Evolutionary conservation across 1,140 invertebrate genomes (phyloP).

Genomic region (Sipha flava): DNA sequence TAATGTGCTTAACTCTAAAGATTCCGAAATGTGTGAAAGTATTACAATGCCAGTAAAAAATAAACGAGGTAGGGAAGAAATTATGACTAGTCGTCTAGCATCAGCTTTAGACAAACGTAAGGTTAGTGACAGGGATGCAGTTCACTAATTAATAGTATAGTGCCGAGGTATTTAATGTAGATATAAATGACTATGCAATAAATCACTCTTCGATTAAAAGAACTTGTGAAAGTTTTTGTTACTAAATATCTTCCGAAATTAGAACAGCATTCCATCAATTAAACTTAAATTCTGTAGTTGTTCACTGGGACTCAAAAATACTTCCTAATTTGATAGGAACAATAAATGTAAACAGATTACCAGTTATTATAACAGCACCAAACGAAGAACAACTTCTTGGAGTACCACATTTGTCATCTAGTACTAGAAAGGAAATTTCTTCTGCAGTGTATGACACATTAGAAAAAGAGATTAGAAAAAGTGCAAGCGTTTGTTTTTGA

Average conservation of each 20-base stretch:
- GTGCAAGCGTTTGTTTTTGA: constrained; percentile 35
- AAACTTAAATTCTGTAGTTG: constrained; percentile 12
- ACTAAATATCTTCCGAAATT: constrained; percentile 32
- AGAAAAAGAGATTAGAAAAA: constrained; percentile 29
- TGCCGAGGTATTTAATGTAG: constrained; percentile 30
- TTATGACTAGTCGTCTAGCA: constrained; percentile 35
- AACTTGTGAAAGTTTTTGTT: constrained; percentile 33
- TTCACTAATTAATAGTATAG: constrained; percentile 34
- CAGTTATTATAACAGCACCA: constrained; percentile 8
- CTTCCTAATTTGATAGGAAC: constrained; percentile 33
- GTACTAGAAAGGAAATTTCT: neutral
- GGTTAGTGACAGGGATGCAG: constrained; percentile 35
- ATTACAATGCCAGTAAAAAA: neutral
- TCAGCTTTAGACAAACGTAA: constrained; percentile 36
- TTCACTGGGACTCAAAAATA: constrained; percentile 38
- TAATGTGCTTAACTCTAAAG: neutral
- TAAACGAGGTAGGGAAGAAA: constrained; percentile 29
- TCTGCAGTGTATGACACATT: constrained; percentile 14
- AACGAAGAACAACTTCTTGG: constrained; percentile 15
- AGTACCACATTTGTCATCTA: neutral
- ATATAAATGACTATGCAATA: constrained; percentile 31
- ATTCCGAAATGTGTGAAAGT: neutral
- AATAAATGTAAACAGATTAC: constrained; percentile 33
- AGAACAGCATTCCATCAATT: constrained; percentile 35
- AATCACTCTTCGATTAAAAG: constrained; percentile 30